Base-by-base conservation (phyloP, 2,113 vertebrate species). In the Dicentrarchus labrax region DNA sequence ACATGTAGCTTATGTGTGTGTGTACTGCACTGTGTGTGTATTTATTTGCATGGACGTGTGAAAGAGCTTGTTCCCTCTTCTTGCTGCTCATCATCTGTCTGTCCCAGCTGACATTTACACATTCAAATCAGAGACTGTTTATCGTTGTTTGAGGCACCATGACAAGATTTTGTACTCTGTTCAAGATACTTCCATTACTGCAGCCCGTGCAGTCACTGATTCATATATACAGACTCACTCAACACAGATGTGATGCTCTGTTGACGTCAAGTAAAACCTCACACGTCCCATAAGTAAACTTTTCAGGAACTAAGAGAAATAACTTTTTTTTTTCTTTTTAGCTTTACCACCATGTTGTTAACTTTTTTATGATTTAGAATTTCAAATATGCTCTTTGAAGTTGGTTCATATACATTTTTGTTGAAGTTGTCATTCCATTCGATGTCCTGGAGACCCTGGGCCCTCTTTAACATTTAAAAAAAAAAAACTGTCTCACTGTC, bases 121-220 rank as follows among this genome's bases (percentile, higher is more conserved):
- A 93, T 90, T 92, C 86, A 93, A 92, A 92, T 92, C 83, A 88
- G 87, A 84, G 19, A 51, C 30, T 77, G 66, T 89, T 80, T 86
- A 76, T 78, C 51, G 3, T 41, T 56, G 62, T 87, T 71, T 83
- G 67, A 83, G 76, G 65, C 81, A 81, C 85, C 30, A 90, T 78
- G 77, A 76, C 85, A 83, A 76, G 75, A 89, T 88, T 88, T 85
- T 15, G 11, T 64, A 57, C 48, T 71, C 89, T 67, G 64, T 83
- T 85, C 66, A 54, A 73, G 59, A 67, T 43, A 39, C 21, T 47
- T 8, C 8, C 9, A 2, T 64, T 16, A 4, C 72, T 62, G 56
- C 65, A 61, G 12, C 50, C 50, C 9, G 21, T 30, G 57, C n/a
- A 74, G 45, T 62, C 39, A 19, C 69, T 0, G 71, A 21, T 16